Conservation (phyloP, 2,888 invertebrate genomes). For the Ophion obscuratus region DNA sequence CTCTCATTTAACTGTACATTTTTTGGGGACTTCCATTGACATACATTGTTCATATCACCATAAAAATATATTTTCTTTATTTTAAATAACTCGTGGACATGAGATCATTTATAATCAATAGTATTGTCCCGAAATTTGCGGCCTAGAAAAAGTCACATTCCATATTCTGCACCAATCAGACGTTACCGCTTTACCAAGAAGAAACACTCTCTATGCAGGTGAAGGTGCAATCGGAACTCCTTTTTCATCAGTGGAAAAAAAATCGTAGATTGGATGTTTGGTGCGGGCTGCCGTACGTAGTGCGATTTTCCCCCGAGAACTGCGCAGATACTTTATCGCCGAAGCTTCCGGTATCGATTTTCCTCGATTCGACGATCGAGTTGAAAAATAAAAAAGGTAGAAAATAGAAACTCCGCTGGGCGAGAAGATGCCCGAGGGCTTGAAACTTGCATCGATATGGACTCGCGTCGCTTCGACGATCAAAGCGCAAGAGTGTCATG, state of each 20-base stretch:
- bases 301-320: background rate
- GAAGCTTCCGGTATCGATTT: background rate
- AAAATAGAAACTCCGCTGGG: background rate
- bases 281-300: background rate
- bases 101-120: too few species aligned
- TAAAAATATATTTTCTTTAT: too few species aligned
- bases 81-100: too few species aligned
- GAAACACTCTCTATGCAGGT: too few species aligned
- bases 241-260: background rate
- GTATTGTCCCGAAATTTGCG: too few species aligned
- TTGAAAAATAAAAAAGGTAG: background rate
- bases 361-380: background rate
- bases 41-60: too few species aligned
- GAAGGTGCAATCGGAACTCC: background rate
- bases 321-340: background rate
- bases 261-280: background rate
- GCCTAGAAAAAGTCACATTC: too few species aligned
- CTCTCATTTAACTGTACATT: too few species aligned
- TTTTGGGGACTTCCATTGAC: too few species aligned
- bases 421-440: background rate
- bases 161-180: too few species aligned
- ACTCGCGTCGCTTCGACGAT: background rate
- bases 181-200: too few species aligned
- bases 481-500: background rate
- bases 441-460: background rate